Base-by-base conservation (phyloP, 2,888 invertebrate species). In the Polydrusus pterygomalis region DNA sequence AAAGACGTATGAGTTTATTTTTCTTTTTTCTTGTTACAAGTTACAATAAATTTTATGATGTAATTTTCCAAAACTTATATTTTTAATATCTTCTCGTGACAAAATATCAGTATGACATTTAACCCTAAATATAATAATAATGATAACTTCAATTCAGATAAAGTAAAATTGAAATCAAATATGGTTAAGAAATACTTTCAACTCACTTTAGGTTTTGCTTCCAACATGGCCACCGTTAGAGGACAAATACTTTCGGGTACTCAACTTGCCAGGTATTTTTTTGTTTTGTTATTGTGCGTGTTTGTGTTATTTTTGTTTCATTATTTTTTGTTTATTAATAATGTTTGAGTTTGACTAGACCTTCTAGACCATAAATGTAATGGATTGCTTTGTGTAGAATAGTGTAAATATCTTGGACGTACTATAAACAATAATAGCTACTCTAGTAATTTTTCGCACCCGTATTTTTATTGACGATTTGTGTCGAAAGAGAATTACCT, bases 191-290 rank as follows among this genome's bases (percentile, higher is more conserved):
- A 47, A 64, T 18, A 47, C n/a, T 49, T 47, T 47, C 10, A 43
- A 63, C 17, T 45, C 34, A 45, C 45, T 69, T 62, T 60, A 77
- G 77, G 60, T 70, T 30, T 65, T 60, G 67, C 60, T 54, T 63
- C 74, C 54, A 84, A 74, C 76, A 85, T 85, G 85, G 78, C 82
- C 25, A 79, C 80, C 54, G 75, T 82, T 78, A 86, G 87, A 82
- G 88, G 88, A 45, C 87, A 87, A 85, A 82, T 89, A 60, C 89
- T 94, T 81, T 94, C 93, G 64, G 94, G 94, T 83, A 92, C 91
- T 1, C 88, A 91, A 85, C 88, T 93, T 75, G 91, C 95, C 76
- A 90, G 91, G 95, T 95, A 90, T n/a, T 30, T 62, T 45, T 47
- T 25, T 70, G 15, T 45, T 63, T 45, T 70, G 60, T 10, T 47